These are phyloP conservation scores for Polyommatus iphigenia DNA, from an alignment of 2,888 invertebrate species.

Conservation along the genomic window DNA sequence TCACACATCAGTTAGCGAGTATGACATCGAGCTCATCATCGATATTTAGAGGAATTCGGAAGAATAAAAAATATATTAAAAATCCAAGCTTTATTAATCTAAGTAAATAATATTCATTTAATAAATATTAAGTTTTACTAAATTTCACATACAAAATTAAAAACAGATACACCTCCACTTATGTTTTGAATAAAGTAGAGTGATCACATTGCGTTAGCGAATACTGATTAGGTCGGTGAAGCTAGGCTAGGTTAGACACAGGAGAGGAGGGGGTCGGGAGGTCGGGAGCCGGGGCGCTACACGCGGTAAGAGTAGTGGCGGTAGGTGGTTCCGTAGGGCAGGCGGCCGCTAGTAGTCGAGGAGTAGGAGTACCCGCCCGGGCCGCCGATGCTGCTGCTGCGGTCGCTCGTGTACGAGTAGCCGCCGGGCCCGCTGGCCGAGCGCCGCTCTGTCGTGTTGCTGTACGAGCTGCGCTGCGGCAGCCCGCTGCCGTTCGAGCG, in stretches of 20 bases:
- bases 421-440: conserved; percentile 86
- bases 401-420: conserved; percentile 88
- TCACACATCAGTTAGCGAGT: conserved; percentile 22
- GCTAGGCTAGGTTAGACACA: conserved; percentile 47
- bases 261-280: conserved; percentile 46
- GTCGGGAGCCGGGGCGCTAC: conserved; percentile 75
- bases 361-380: conserved; percentile 93
- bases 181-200: conserved; percentile 64
- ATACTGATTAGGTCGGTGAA: conserved; percentile 70
- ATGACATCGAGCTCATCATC: conserved; percentile 64
- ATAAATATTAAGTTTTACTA: conserved; percentile 53
- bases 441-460: conserved; percentile 85
- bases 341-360: conserved; percentile 87
- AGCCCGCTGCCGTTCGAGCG: conserved; percentile 66
- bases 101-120: conserved; percentile 73
- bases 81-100: conserved; percentile 79
- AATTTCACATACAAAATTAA: conserved; percentile 59
- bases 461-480: conserved; percentile 84
- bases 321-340: conserved; percentile 90
- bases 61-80: conserved; percentile 63
- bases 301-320: conserved; percentile 94
- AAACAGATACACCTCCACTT: conserved; percentile 65
- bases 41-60: conserved; percentile 54
- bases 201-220: conserved; percentile 72
- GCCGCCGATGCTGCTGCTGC: conserved; percentile 85